Evolutionary conservation across 2,797 vertebrate species (phyloP).

Genomic region (Phylloscopus collybita): DNA sequence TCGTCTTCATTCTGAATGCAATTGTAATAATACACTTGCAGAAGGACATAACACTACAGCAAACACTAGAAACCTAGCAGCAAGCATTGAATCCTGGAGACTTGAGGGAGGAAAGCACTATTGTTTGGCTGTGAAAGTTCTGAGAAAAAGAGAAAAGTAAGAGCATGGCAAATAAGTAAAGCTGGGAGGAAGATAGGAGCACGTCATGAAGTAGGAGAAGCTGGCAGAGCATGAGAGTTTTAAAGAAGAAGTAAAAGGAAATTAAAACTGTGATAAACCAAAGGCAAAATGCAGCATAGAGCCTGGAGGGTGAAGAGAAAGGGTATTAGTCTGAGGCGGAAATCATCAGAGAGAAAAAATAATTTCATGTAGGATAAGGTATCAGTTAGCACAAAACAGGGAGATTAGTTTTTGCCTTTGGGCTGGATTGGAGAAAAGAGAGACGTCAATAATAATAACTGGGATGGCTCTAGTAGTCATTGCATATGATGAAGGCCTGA

Average conservation of each 20-base stretch:
- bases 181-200: neutral
- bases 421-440: constrained; percentile 11
- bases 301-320: neutral
- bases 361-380: constrained; percentile 6
- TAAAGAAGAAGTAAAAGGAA: constrained; percentile 29
- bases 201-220: neutral
- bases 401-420: constrained; percentile 45
- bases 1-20: neutral
- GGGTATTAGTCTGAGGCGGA: neutral
- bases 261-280: neutral
- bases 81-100: neutral
- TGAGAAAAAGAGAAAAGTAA: neutral
- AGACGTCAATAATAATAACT: constrained; percentile 43
- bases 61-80: neutral
- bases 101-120: neutral
- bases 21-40: constrained; percentile 7
- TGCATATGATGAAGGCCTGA: constrained; percentile 1
- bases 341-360: constrained; percentile 18
- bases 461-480: neutral
- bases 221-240: neutral
- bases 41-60: neutral
- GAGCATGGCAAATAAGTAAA: neutral
- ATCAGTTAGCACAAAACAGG: constrained; percentile 36
- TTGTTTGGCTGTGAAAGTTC: neutral
- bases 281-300: neutral